Percentiles rank a stretch among this genome's conserved stretches.
Conservation (phyloP, 2,797 vertebrate genomes). For the Agapornis canus region DNA sequence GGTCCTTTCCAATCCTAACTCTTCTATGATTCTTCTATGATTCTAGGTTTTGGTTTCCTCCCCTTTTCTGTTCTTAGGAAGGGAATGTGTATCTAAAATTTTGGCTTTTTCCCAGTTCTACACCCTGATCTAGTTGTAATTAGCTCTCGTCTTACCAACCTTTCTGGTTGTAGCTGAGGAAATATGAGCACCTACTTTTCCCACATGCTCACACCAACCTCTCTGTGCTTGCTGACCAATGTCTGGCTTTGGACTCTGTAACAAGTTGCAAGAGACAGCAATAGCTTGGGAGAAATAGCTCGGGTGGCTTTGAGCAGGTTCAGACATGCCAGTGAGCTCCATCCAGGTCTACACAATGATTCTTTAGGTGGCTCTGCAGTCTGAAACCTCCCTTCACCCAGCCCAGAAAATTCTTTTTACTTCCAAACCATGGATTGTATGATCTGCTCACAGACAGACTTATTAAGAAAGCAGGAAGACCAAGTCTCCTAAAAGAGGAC, state of each 20-base stretch:
- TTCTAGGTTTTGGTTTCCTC: neutral
- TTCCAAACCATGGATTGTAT: neutral
- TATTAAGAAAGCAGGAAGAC: neutral
- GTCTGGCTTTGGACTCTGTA: neutral
- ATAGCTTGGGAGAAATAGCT: neutral
- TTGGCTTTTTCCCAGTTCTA: neutral
- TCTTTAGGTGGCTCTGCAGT: neutral
- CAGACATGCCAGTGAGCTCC: neutral
- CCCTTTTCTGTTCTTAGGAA: neutral
- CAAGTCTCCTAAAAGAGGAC: neutral
- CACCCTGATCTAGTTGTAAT: too few relatives aligned
- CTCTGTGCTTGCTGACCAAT: neutral
- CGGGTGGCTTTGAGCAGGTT: neutral
- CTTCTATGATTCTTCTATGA: too few relatives aligned
- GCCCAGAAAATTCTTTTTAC: too few relatives aligned
- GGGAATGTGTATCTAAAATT: too few relatives aligned
- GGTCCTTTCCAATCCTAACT: too few relatives aligned
- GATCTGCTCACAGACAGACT: neutral
- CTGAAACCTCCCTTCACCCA: neutral
- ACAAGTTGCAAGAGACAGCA: too few relatives aligned
- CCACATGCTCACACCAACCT: neutral
- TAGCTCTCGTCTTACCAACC: neutral
- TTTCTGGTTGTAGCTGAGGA: neutral
- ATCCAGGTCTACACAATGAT: fast-evolving
- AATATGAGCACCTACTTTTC: fast-evolving